Evolutionary conservation across 2,888 invertebrate species (phyloP).

Genomic region (Leucophora obtusa): DNA sequence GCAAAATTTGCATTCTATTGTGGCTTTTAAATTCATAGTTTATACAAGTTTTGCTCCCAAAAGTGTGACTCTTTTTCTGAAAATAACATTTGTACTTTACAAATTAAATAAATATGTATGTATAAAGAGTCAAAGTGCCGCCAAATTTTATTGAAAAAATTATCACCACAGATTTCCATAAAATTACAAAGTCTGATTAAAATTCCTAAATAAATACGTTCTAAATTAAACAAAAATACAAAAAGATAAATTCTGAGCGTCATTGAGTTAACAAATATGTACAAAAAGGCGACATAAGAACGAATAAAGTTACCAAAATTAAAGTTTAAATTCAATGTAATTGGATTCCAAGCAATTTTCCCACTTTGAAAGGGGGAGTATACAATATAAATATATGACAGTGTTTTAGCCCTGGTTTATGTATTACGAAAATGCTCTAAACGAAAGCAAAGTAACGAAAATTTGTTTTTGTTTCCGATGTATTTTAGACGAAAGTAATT

Average conservation of each 20-base stretch:
- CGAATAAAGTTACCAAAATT: conserved; percentile 29
- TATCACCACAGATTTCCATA: conserved; percentile 34
- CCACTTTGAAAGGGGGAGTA: no score
- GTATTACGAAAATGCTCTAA: no score
- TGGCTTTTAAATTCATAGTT: no score
- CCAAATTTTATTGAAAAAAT: conserved; percentile 42
- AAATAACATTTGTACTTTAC: conserved; percentile 33
- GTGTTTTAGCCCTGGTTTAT: no score
- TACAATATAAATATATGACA: no score
- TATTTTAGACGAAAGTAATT: no score
- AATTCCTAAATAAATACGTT: conserved; percentile 39
- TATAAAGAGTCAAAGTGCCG: conserved; percentile 49
- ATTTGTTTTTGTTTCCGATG: no score
- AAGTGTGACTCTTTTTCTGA: conserved; percentile 12
- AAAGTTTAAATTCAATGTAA: neutral
- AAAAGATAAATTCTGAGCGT: conserved; percentile 57
- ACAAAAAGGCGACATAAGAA: conserved; percentile 10
- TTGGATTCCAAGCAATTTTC: no score
- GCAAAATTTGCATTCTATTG: no score
- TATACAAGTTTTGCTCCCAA: neutral
- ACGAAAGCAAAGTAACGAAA: no score
- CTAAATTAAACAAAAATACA: conserved; percentile 34
- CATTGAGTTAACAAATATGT: conserved; percentile 49
- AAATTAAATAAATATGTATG: conserved; percentile 48
- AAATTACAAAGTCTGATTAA: conserved; percentile 18